Base-by-base conservation (phyloP, 2,888 invertebrate genomes). In the Leptopilina drosophilae region DNA sequence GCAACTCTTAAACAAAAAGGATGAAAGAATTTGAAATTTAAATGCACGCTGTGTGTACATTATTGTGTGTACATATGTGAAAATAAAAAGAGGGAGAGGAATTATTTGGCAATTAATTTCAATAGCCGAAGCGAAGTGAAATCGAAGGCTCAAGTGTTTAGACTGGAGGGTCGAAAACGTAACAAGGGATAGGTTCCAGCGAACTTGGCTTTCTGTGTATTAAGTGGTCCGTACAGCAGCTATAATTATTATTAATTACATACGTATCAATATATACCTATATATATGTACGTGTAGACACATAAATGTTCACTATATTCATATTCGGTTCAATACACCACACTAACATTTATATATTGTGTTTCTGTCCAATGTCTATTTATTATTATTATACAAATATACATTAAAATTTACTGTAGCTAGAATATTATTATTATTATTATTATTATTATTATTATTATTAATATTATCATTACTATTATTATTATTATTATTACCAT, bases 181-280 rank as follows among this genome's bases (percentile, higher is more conserved):
- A 64, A 26, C 64, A 64, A 64, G 46, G 82, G 79, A 79, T 80
- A 75, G 82, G 80, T 81, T 81, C 79, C 77, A 83, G 82, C 82
- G 82, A 83, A 83, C 82, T 83, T 80, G 84, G 81, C 82, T 84
- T 81, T 84, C 81, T 79, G 83, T 83, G 82, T 84, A 83, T 82
- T 80, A 85, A 85, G 83, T 84, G 82, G 83, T 82, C 80, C 82
- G 82, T 78, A 78, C 83, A 78, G 84, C 81, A 82, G 81, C 86
- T 83, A 84, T 87, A 89, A 89, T 89, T 89, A 87, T 87, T 86
- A 86, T 88, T 87, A 88, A 87, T 87, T 86, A 88, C 85, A 83
- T 42, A 42, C 84, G 84, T 85, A 12, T 42, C 33, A n/a, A 56
- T 56, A n/a, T 73, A 73, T 49, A 56, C 33, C 46, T 26, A 20